These are phyloP conservation scores for Meriones psammophilus DNA, from an alignment of 2,797 vertebrate species.

Conservation along the genomic window DNA sequence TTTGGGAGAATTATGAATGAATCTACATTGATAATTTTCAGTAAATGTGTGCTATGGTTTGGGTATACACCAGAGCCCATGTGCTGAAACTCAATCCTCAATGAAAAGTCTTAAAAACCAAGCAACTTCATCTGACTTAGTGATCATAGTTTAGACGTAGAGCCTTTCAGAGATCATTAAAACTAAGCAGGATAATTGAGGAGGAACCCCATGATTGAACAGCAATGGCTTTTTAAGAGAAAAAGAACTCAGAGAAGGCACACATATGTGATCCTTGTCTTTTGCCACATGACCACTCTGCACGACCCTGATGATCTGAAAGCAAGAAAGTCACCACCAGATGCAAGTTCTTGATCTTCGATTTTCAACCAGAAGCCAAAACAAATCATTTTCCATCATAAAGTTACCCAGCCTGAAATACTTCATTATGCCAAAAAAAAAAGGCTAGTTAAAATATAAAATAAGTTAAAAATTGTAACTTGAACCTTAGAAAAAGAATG, in stretches of 20 bases:
- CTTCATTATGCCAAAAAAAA: conserved; percentile 17
- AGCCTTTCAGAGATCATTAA: not conserved
- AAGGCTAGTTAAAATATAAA: not conserved
- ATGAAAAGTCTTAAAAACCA: not conserved
- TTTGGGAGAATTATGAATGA: not conserved
- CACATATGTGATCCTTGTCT: not conserved
- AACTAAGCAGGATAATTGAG: not conserved
- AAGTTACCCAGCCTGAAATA: not conserved
- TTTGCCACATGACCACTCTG: not conserved
- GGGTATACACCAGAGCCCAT: not conserved
- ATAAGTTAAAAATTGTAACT: conserved; percentile 2
- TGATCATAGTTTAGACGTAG: not conserved
- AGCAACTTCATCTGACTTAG: not conserved
- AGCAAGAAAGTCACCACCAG: not conserved
- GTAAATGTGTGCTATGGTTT: not conserved
- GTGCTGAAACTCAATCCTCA: not conserved
- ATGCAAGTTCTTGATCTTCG: not conserved
- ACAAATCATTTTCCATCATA: not conserved
- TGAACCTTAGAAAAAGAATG: conserved; percentile 47
- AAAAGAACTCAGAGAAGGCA: not conserved
- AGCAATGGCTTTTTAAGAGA: no score
- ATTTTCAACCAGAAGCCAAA: conserved; percentile 16
- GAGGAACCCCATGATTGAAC: not conserved
- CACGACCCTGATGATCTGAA: not conserved
- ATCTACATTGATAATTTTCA: not conserved